Base-by-base conservation (phyloP, 1,140 invertebrate genomes). In the Rhyzopertha dominica region DNA sequence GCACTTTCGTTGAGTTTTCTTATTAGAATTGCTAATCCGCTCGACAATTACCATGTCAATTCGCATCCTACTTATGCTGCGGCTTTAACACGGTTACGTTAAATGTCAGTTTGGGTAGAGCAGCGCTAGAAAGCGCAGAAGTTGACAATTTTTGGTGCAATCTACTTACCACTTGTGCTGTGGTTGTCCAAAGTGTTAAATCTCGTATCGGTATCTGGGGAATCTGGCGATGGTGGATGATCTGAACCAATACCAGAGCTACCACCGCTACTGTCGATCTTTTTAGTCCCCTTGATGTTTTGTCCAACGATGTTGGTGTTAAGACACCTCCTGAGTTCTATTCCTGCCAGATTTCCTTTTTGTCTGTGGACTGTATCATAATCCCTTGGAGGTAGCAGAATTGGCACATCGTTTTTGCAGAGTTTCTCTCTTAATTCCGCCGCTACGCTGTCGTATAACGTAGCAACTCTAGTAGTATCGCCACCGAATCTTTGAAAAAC, bases 391-490 rank as follows among this genome's bases (percentile, higher is more conserved):
- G 94, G 93, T 36, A 93, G 63, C 20, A 96, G 73, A 26, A 96
- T 77, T 1, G 92, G 91, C 0, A 82, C 82, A 16, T 81, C 80
- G 47, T 80, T 79, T 3, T 79, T 78, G 45, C 78, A 81, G 51
- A 96, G 71, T 65, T 95, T 92, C 47, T 85, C 85, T 50, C 89
- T 78, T 26, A 96, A 70, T 63, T 97, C 94, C 0, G 90, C 90
- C 4, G 92, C 90, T 49, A 97, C 71, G 20, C 87, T 93, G 66
- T 95, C 91, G 65, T 92, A 95, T 12, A 93, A 74, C 42, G 77
- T 78, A 30, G 83, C 78, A 20, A 83, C 48, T 73, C 78, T 34
- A 63, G 72, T 62, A 68, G 53, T 61, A 52, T 66, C 51, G 20
- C 56, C 45, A 10, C 54, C 40, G 32, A 48, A 62, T 34, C 59